Evolutionary conservation across 2,888 invertebrate genomes (phyloP).

Genomic region (Pollenia labialis): DNA sequence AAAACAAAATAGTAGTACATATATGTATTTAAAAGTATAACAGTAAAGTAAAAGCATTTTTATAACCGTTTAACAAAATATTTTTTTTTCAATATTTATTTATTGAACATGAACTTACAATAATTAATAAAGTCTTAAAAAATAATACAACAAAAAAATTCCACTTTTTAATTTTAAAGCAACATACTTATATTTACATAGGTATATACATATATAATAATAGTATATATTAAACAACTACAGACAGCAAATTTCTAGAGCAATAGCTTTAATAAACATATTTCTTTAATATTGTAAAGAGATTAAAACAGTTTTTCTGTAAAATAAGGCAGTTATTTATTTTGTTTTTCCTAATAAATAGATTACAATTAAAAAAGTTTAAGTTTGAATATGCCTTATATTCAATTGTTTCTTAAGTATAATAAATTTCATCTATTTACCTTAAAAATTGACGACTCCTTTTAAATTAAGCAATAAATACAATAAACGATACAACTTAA

Average conservation of each 20-base stretch:
- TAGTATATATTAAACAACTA: not conserved
- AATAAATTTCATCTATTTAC: slow-evolving; percentile 8
- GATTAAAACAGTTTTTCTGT: slow-evolving; percentile 24
- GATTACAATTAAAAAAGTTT: slow-evolving; percentile 1
- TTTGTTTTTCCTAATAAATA: slow-evolving; percentile 14
- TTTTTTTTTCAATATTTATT: too few relatives aligned
- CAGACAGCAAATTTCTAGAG: not conserved
- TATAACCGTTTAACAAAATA: slow-evolving; percentile 5
- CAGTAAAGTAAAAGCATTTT: slow-evolving; percentile 31
- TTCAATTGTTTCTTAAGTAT: not conserved
- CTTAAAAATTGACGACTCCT: not conserved
- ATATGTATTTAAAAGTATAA: not conserved
- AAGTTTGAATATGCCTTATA: not conserved
- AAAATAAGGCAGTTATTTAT: slow-evolving; percentile 23
- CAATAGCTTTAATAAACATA: not conserved
- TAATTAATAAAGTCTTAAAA: too few relatives aligned
- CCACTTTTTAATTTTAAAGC: not conserved
- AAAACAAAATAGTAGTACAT: not conserved
- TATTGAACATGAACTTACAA: too few relatives aligned
- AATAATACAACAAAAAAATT: not conserved
- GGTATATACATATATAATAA: not conserved
- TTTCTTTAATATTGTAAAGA: slow-evolving; percentile 18
- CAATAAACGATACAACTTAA: slow-evolving; percentile 9
- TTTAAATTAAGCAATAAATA: slow-evolving; percentile 49
- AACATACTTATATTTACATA: too few relatives aligned